These are phyloP conservation scores for Pipra filicauda DNA, from an alignment of 2,113 vertebrate species.

Conservation along the genomic window DNA sequence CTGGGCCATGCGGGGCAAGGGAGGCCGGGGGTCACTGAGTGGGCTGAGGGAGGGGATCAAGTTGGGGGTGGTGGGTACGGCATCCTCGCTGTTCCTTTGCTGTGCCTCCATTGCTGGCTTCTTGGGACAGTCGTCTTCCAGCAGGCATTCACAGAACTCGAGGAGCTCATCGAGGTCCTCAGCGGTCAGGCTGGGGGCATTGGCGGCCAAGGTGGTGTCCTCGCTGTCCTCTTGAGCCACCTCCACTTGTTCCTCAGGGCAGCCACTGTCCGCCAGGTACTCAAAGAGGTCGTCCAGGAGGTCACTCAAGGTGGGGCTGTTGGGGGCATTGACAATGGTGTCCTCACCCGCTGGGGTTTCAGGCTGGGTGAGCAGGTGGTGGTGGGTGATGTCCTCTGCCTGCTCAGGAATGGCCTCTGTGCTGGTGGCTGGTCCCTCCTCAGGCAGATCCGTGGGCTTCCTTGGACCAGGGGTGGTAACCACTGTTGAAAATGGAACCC, in stretches of 20 bases:
- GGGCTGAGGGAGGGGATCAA: background rate
- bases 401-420: background rate
- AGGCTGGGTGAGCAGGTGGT: background rate
- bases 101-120: background rate
- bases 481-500: background rate
- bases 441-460: background rate
- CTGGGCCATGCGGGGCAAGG: rapidly evolving
- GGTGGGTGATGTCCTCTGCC: background rate
- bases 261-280: background rate
- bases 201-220: background rate
- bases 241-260: background rate
- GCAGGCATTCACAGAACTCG: background rate
- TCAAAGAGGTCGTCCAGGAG: background rate
- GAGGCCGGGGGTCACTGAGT: rapidly evolving
- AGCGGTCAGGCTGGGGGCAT: background rate
- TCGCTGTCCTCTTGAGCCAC: background rate
- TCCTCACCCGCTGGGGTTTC: rapidly evolving
- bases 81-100: background rate
- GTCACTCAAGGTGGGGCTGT: background rate
- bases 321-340: rapidly evolving
- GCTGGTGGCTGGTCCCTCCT: background rate
- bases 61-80: background rate
- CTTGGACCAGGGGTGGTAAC: background rate
- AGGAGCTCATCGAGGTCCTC: background rate
- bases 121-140: background rate